phyloP scores from a whole-genome alignment of 2,113 vertebrate species.

The Girardinichthys multiradiatus region DNA sequence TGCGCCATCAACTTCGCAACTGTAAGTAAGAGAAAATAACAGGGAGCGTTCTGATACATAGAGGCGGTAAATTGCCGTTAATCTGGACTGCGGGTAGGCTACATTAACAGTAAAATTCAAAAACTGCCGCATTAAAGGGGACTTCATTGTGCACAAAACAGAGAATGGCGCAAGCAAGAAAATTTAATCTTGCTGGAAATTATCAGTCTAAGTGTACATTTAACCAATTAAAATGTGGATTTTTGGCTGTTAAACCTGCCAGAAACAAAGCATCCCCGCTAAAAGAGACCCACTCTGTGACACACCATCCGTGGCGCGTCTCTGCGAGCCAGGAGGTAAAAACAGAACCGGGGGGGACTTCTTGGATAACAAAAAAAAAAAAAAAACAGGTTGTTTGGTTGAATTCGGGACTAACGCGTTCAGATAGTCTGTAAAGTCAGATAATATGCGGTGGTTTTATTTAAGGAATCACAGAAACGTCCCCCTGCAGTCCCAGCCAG shows the following conservation, averaged over 20 bases:
- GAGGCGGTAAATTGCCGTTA: not conserved
- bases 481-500: constrained; percentile 31
- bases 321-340: constrained; percentile 34
- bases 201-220: not conserved
- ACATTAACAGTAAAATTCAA: constrained; percentile 6
- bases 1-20: constrained; percentile 29
- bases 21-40: not conserved
- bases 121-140: constrained; percentile 27
- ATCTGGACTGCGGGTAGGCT: not conserved
- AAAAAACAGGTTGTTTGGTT: not conserved
- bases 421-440: not conserved
- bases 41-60: not conserved
- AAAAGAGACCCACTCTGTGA: constrained; percentile 13
- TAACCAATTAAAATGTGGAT: rapidly evolving
- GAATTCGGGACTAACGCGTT: not conserved
- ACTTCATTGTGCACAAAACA: not conserved
- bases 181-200: not conserved
- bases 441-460: not conserved
- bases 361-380: not conserved
- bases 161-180: not conserved
- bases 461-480: constrained; percentile 2
- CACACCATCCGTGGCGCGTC: constrained; percentile 53
- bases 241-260: not conserved
- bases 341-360: constrained; percentile 8
- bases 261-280: constrained; percentile 48